phyloP scores from a whole-genome alignment of 2,113 vertebrate species.

The Platichthys flesus region DNA sequence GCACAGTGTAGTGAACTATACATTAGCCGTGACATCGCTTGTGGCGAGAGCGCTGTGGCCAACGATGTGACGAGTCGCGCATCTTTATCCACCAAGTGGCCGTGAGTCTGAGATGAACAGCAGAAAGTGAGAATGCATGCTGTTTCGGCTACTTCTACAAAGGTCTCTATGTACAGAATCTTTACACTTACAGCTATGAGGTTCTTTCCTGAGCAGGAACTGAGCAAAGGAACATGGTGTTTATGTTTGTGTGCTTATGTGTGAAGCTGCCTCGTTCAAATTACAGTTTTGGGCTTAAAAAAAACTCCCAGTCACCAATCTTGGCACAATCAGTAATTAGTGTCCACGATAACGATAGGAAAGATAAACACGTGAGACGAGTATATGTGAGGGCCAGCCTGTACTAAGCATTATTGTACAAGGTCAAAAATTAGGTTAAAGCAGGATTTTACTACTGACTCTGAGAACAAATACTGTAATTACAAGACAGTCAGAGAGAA shows the following conservation, averaged over 20 bases:
- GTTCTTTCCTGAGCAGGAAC: slow-evolving; percentile 77
- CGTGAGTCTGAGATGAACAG: slow-evolving; percentile 62
- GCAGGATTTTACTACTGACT: slow-evolving; percentile 38
- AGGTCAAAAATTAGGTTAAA: slow-evolving; percentile 36
- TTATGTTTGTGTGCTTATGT: slow-evolving; percentile 50
- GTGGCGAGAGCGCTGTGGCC: slow-evolving; percentile 31
- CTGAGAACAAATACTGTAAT: slow-evolving; percentile 44
- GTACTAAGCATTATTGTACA: slow-evolving; percentile 28
- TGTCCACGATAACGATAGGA: slow-evolving; percentile 23
- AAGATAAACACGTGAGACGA: slow-evolving; percentile 8
- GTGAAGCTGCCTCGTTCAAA: slow-evolving; percentile 64
- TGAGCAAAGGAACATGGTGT: slow-evolving; percentile 58
- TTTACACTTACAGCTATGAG: slow-evolving; percentile 74
- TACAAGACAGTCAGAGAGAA: slow-evolving; percentile 28
- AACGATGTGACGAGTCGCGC: slow-evolving; percentile 11
- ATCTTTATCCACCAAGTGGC: slow-evolving; percentile 60
- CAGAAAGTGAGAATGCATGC: slow-evolving; percentile 77
- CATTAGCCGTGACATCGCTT: slow-evolving; percentile 25
- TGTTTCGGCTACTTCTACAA: slow-evolving; percentile 81
- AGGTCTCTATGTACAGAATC: slow-evolving; percentile 81
- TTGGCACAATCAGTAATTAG: slow-evolving; percentile 36
- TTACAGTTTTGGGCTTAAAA: slow-evolving; percentile 17
- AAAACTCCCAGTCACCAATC: slow-evolving; percentile 37
- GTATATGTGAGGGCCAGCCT: not conserved
- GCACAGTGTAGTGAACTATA: slow-evolving; percentile 21